Base-by-base conservation (phyloP, 2,113 vertebrate genomes). In the Elephantulus edwardii region DNA sequence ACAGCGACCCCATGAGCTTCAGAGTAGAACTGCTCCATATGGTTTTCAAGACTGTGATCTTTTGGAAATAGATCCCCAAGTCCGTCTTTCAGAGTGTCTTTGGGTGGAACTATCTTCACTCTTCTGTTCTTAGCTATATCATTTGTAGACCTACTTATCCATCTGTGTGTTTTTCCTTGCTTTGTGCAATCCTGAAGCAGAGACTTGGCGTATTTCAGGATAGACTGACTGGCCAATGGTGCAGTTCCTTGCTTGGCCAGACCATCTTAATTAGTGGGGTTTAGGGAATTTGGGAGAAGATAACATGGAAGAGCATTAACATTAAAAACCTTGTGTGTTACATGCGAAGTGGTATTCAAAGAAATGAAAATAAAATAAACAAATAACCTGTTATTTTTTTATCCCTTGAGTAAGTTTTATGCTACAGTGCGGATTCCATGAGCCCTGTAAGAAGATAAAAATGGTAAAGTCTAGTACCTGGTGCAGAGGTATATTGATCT, bases 401-500 rank as follows among this genome's bases (percentile, higher is more conserved):
- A 30, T 35, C 44, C 72, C 85, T 72, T 56, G 52, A 85, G 46
- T 66, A 83, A 28, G 79, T 82, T 93, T 93, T 93, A 83, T 79
- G 76, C 78, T 48, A 46, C 68, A 75, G 14, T 42, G 38, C 68
- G 89, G 86, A 91, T 95, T 88, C 82, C 91, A 92, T 85, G 90
- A 93, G 87, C 71, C 60, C 60, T 86, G 87, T 92, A 97, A 89
- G 91, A 84, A 92, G 95, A 95, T 93, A 95, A 96, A 95, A 95
- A 91, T 64, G 93, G 91, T 88, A 85, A 91, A 93, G 72, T 92
- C 89, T 90, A 54, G 90, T 98, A 99, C 99, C 99, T 99, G 99
- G 91, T 98, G 98, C 93, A 98, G 98, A 98, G 98, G 98, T 98
- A 99, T 98, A 98, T 99, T 99, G 97, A 99, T 98, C 96, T 98